These are phyloP conservation scores for Agrilus cyanescens DNA, from an alignment of 2,888 invertebrate genomes.

Conservation along the genomic window DNA sequence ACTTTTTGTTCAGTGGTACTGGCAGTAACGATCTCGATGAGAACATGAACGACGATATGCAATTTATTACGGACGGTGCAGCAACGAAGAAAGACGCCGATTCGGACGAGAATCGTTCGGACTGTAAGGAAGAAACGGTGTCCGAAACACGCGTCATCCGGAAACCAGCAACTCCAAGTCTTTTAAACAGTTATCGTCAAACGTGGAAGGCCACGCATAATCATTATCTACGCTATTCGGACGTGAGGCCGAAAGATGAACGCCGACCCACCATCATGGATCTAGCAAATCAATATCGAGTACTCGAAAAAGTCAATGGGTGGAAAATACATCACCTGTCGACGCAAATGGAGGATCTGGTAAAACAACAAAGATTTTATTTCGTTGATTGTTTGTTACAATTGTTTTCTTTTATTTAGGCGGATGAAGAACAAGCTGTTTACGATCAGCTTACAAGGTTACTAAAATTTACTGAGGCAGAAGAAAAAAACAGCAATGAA, in stretches of 20 bases:
- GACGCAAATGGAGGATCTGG: conserved; percentile 88
- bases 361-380: conserved; percentile 32
- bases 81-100: conserved; percentile 33
- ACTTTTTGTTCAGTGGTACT: conserved; percentile 29
- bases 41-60: conserved; percentile 45
- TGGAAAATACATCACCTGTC: conserved; percentile 92
- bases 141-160: conserved; percentile 24
- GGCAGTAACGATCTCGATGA: conserved; percentile 41
- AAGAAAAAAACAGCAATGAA: conserved; percentile 27
- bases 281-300: conserved; percentile 78
- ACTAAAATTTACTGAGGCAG: conserved; percentile 32
- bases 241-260: conserved; percentile 82
- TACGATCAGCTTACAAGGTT: conserved; percentile 33
- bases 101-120: conserved; percentile 30
- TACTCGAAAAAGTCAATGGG: conserved; percentile 78
- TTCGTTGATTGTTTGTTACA: conserved; percentile 1
- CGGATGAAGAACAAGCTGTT: conserved; percentile 40
- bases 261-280: conserved; percentile 76
- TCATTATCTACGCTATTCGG: conserved; percentile 62
- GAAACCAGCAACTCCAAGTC: conserved; percentile 35
- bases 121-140: conserved; percentile 30
- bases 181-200: conserved; percentile 53
- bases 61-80: conserved; percentile 43
- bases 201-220: conserved; percentile 63
- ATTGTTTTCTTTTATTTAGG: conserved; percentile 27